A percentile compares a stretch with the other conserved stretches of the same genome.
Conservation (phyloP, 2,113 vertebrate genomes). For the Corythoichthys intestinalis region DNA sequence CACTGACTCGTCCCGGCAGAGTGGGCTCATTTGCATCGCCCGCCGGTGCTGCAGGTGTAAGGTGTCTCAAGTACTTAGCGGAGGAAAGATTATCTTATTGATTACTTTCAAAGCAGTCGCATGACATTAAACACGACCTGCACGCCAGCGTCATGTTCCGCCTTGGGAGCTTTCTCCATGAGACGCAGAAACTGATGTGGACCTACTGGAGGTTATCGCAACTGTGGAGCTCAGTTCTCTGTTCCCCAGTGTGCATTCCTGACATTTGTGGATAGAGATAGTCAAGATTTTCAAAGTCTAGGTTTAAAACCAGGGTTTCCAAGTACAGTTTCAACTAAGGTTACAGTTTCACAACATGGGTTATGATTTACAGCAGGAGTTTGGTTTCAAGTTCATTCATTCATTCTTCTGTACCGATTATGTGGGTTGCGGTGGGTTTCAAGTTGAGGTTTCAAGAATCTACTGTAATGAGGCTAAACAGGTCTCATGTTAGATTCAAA, state of each 20-base stretch:
- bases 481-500: no score
- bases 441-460: no score
- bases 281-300: no score
- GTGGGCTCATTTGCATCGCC: background rate
- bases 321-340: background rate
- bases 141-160: constrained; percentile 27
- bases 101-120: constrained; percentile 34
- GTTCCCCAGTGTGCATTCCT: constrained; percentile 17
- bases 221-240: constrained; percentile 8
- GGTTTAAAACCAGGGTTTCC: background rate
- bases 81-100: constrained; percentile 24
- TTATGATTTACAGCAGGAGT: no score
- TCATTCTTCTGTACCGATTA: no score
- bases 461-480: no score
- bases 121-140: constrained; percentile 28
- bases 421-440: no score
- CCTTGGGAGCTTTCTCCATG: constrained; percentile 37
- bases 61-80: constrained; percentile 10
- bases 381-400: no score
- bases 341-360: no score
- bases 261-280: no score
- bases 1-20: background rate
- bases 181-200: constrained; percentile 49
- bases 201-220: constrained; percentile 31
- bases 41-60: constrained; percentile 9